Percentiles rank a stretch among this genome's conserved stretches.
These are phyloP conservation scores for Agriopis aurantiaria DNA, from an alignment of 2,888 invertebrate genomes.

Conservation along the genomic window DNA sequence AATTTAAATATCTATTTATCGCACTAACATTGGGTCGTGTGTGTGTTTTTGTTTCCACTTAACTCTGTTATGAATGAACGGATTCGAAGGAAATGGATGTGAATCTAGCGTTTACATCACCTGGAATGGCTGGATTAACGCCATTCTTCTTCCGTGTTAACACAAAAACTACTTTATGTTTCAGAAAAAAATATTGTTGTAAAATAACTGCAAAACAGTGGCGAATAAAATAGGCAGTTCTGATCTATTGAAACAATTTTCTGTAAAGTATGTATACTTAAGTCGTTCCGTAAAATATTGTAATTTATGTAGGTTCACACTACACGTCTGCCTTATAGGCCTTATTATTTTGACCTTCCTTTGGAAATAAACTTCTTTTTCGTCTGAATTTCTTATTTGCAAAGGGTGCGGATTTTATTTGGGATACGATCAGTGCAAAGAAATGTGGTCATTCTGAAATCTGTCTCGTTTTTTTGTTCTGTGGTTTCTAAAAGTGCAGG, in stretches of 20 bases:
- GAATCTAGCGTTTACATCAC: too few species aligned
- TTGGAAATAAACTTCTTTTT: slow-evolving; percentile 43
- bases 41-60: too few species aligned
- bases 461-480: background rate
- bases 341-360: slow-evolving; percentile 55
- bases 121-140: too few species aligned
- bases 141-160: background rate
- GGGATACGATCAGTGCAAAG: slow-evolving; percentile 4
- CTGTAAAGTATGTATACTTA: slow-evolving; percentile 9
- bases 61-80: too few species aligned
- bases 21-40: too few species aligned
- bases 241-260: slow-evolving; percentile 18
- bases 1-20: too few species aligned
- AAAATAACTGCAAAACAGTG: background rate
- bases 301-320: slow-evolving; percentile 58
- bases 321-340: slow-evolving; percentile 44
- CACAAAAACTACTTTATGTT: background rate
- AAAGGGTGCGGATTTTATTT: slow-evolving; percentile 17
- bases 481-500: background rate
- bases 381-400: slow-evolving; percentile 37
- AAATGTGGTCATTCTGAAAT: background rate
- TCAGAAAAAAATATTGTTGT: background rate
- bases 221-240: background rate
- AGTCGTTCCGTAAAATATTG: slow-evolving; percentile 48
- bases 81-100: too few species aligned